Evolutionary conservation across 2,888 invertebrate species (phyloP), one percentile per base, ranked within the genome.

Genomic region (Rhagium mordax): DNA sequence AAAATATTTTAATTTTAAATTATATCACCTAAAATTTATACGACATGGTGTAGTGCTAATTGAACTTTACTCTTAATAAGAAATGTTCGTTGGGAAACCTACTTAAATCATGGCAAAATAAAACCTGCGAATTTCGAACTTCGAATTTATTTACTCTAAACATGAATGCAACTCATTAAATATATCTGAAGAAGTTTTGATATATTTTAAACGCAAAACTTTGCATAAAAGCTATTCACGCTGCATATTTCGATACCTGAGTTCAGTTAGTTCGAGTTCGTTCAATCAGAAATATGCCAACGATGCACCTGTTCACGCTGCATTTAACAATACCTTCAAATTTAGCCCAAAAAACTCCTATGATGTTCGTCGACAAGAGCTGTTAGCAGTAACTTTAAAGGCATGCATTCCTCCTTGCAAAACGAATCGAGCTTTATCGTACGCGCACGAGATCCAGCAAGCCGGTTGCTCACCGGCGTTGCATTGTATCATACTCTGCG

Each of bases 401-500:
- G 57, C 29, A 15, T 16, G 27, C 27, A 16, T 21, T 29, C 57
- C 20, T 53, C 53, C 16, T 27, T 16, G 57, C 57, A 13, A 27
- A 24, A 15, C 47, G 61, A 20, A 13, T 24, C 41, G 20, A n/a
- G 41, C 15, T 21, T 49, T 33, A 59, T 59, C 59, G 29, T 33
- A 29, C 41, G 33, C 65, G 53, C 65, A 16, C 65, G 21, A 24
- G 55, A 55, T 55, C 55, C 20, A 55, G 55, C 55, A 24, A 24
- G 65, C 29, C 53, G 2, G 27, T 13, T 15, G 33, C 53, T 10
- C 53, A 33, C 53, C 53, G 51, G 20, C 24, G 61, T 47, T 65
- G 65, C 65, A 53, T 24, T 64, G 20, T 21, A 27, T 24, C 64
- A 49, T 53, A 18, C 33, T 7, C 48, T 20, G 62, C 51, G 51